Percentiles rank a stretch among this genome's conserved stretches.
phyloP scores from a whole-genome alignment of 2,888 invertebrate species.

The Drosophila limbata region DNA sequence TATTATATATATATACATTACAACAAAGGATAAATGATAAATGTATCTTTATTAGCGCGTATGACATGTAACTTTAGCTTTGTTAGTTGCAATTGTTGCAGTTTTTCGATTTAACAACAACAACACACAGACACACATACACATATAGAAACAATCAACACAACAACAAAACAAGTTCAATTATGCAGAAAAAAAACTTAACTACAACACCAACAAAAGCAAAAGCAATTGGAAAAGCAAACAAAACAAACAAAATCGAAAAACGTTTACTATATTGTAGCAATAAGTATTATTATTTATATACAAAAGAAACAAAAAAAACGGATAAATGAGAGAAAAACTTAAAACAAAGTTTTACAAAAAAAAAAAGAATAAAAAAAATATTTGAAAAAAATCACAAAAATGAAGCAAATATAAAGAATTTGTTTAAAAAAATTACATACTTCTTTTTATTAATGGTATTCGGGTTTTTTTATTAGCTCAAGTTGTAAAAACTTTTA shows the following conservation, averaged over 20 bases:
- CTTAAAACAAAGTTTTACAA: constrained; percentile 83
- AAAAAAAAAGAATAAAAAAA: constrained; percentile 64
- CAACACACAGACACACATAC: constrained; percentile 9
- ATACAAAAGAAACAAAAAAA: constrained; percentile 69
- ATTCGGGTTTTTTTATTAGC: too few species aligned
- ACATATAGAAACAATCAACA: constrained; percentile 13
- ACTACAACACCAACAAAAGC: constrained; percentile 33
- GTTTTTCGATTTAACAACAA: constrained; percentile 67
- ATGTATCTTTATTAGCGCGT: constrained; percentile 66
- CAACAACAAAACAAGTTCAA: constrained; percentile 51
- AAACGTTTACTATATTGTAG: constrained; percentile 80
- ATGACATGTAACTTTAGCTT: constrained; percentile 73
- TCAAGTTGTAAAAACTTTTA: too few species aligned
- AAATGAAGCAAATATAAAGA: constrained; percentile 75
- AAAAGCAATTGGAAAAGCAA: constrained; percentile 24
- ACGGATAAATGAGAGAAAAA: constrained; percentile 71
- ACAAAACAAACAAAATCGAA: constrained; percentile 61
- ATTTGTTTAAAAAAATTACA: constrained; percentile 78
- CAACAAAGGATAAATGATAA: constrained; percentile 26
- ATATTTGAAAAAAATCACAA: constrained; percentile 55
- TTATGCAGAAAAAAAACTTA: constrained; percentile 50
- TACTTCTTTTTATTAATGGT: constrained; percentile 8
- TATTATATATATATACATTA: constrained; percentile 19
- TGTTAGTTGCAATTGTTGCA: constrained; percentile 80
- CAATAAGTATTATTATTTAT: constrained; percentile 84